Evolutionary conservation across 2,888 invertebrate species (phyloP), one percentile per base, ranked within the genome.

Genomic region (Mellilla xanthometata): DNA sequence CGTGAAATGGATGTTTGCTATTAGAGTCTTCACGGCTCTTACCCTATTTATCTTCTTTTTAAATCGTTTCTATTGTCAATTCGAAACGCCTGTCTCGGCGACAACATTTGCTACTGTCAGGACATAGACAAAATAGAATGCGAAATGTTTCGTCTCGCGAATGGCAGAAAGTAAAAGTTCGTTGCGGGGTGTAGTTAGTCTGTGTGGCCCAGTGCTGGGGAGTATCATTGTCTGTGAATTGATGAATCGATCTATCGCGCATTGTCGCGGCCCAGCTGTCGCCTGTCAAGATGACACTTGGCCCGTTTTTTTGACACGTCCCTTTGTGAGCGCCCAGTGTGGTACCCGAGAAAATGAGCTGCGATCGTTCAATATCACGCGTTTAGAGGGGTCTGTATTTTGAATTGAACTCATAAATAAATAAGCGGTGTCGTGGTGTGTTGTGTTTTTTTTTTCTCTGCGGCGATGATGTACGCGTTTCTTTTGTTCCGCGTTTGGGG

Each of bases 1-100:
- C 88, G 73, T 88, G 79, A 84, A 88, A 89, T 87, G 68, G 66
- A 65, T 89, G 86, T 89, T 89, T 89, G 84, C 79, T 79, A 80
- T 81, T 75, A 71, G 65, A 71, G 68, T 75, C 77, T 82, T 81
- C 85, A 85, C 79, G 84, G 85, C 69, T 72, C 72, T 81, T 76
- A 81, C 74, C 68, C 76, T 78, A 84, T 84, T 84, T 83, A 85
- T 84, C 76, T 81, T 76, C 77, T 74, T 81, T 81, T 77, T 80
- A 82, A 84, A 85, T 85, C 83, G 78, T 72, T 59, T 65, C 76
- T 71, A 79, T 88, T 87, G 85, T 83, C 68, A 57, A 81, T 86
- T 84, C 61, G 73, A 72, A 68, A 79, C 78, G 86, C 72, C 68
- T 83, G 84, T 84, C 83, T 71, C 61, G 74, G 65, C 44, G 15